Base-by-base conservation (phyloP, 2,888 invertebrate genomes). In the Digitonthophagus gazella region DNA sequence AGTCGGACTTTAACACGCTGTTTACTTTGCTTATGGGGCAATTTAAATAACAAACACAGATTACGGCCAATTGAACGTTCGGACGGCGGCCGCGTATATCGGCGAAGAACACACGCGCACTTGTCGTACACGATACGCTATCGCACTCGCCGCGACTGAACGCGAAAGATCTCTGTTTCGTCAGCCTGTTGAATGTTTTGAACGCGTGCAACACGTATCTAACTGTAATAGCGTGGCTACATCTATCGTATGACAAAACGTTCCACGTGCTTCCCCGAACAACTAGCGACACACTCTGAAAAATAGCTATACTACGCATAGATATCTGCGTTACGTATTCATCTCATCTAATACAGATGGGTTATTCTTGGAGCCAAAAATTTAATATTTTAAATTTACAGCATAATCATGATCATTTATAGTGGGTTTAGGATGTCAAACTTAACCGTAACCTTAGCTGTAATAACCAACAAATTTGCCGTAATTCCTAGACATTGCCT, bases 171-270 rank as follows among this genome's bases (percentile, higher is more conserved):
- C 67, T 70, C 70, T 70, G 70, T 70, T 61, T 58, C 67, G 66
- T 70, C 63, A 69, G 70, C 70, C 70, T 70, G 70, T 70, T 70
- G 70, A 70, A 70, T 70, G 70, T 69, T 67, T 69, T 66, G 68
- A 68, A 67, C 68, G 70, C 68, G 67, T 66, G 67, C 64, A 69
- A 69, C 66, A 65, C 63, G 64, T 65, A 61, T 20, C 61, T 61
- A 61, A 61, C 61, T 61, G 61, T 61, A 61, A 61, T 61, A 61
- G 20, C 61, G 61, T 61, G 61, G 15, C 61, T 61, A 61, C 61
- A 61, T 61, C 61, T 61, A 61, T 18, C 61, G 61, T 61, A 61
- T 18, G 20, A 61, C 18, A 61, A 61, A 44, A 44, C 28, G 11
- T 44, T 44, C 28, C 28, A 44, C 28, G 28, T 44, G 28, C 28